Base-by-base conservation (phyloP, 2,888 invertebrate genomes). In the Idaea aversata region DNA sequence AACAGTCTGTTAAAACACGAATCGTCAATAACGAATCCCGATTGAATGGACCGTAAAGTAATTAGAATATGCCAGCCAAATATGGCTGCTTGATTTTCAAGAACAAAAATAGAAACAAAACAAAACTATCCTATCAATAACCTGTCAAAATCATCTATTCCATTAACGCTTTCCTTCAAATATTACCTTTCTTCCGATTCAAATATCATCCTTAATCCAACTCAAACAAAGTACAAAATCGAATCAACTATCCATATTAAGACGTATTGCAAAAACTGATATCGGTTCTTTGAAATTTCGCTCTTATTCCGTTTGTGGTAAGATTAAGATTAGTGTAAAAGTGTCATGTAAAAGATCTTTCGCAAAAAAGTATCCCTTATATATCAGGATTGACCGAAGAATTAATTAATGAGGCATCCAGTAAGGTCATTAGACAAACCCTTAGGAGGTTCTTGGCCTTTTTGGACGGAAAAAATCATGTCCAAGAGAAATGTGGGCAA, bases 371-470 rank as follows among this genome's bases (percentile, higher is more conserved):
- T 65, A 67, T 75, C 75, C 79, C 77, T 79, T 83, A 84, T 86
- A 83, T 84, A 85, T 83, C 81, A 82, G 80, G 80, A 84, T 83
- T 81, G 80, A 79, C 74, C 74, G 67, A 79, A 73, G 82, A 86
- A 86, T 86, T 87, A 87, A 87, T 87, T 87, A 86, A 84, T 86
- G 84, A 79, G 79, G 77, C 78, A 75, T 77, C 80, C 77, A 78
- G 77, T 79, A 79, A 79, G 81, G 79, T 78, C 79, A 83, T 81
- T 82, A 70, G 65, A 75, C 71, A 74, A 73, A 71, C 74, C 72
- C 68, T 70, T 67, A 64, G 70, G 67, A 71, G 71, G 70, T 69
- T 71, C 71, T 69, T 71, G 77, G 75, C 75, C 78, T 75, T 79
- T 75, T 74, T 47, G 47, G 72, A 73, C 71, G 70, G 73, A 60